These are phyloP conservation scores for Heteromyza rotundicornis DNA, from an alignment of 2,888 invertebrate genomes.

Conservation along the genomic window DNA sequence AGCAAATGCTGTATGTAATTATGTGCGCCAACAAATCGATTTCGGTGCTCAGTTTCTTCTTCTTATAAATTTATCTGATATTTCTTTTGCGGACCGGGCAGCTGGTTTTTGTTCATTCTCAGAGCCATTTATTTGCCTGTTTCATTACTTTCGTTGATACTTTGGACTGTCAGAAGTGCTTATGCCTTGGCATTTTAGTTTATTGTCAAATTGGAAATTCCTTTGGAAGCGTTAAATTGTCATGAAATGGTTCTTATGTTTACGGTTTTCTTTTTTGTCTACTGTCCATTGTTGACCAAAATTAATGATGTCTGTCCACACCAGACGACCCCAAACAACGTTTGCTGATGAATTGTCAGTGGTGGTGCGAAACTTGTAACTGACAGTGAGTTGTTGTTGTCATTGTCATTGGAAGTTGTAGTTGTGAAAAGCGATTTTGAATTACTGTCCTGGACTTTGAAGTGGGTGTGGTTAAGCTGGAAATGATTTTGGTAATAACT, in stretches of 20 bases:
- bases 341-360: slow-evolving; percentile 46
- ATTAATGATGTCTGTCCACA: slow-evolving; percentile 51
- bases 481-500: background rate
- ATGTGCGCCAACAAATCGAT: slow-evolving; percentile 4
- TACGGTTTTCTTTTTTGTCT: background rate
- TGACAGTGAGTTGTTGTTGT: background rate
- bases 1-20: background rate
- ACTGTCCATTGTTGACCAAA: slow-evolving; percentile 34
- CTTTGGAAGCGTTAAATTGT: slow-evolving; percentile 1
- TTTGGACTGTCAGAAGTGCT: background rate
- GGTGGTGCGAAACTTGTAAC: background rate
- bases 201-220: background rate
- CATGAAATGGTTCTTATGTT: background rate
- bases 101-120: too few species aligned
- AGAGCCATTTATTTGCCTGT: too few species aligned
- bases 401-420: background rate
- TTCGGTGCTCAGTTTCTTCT: background rate
- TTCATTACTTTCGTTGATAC: background rate
- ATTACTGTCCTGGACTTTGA: background rate
- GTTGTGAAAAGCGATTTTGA: background rate
- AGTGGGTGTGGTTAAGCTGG: background rate
- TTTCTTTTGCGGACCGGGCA: too few species aligned
- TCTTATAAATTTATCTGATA: background rate
- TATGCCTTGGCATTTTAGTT: too few species aligned
- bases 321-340: slow-evolving; percentile 41